phyloP scores from a whole-genome alignment of 2,113 vertebrate species.

The Notiomystis cincta region DNA sequence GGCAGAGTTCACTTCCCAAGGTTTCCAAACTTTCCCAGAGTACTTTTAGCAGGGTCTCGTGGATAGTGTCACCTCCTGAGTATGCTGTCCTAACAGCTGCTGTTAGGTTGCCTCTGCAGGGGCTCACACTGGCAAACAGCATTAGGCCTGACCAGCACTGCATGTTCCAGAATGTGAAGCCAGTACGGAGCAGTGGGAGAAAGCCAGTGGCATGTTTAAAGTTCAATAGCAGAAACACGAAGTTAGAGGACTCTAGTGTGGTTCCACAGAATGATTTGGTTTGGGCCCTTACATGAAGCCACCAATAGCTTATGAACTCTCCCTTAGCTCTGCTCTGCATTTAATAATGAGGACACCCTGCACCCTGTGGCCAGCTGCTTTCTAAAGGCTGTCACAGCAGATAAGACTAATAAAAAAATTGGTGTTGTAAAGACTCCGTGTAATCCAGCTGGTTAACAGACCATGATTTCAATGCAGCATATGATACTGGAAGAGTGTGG shows the following conservation, averaged over 20 bases:
- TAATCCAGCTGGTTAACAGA: not conserved
- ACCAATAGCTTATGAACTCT: not conserved
- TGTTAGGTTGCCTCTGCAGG: too few species aligned
- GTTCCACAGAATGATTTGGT: not conserved
- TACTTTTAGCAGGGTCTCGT: not conserved
- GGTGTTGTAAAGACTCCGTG: not conserved
- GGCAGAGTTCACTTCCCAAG: not conserved
- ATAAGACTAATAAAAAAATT: not conserved
- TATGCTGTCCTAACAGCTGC: not conserved
- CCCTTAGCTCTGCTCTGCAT: not conserved
- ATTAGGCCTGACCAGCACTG: not conserved
- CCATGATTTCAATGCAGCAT: not conserved
- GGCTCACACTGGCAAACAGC: not conserved
- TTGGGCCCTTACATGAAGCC: not conserved
- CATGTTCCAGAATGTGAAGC: not conserved
- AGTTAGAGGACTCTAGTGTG: not conserved
- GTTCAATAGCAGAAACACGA: not conserved
- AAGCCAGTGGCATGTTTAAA: not conserved
- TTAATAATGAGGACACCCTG: not conserved
- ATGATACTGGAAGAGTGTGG: not conserved
- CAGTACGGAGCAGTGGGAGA: not conserved
- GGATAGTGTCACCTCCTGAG: not conserved
- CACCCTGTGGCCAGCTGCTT: not conserved
- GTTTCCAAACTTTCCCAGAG: not conserved
- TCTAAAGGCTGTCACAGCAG: not conserved